Evolutionary conservation across 2,797 vertebrate species (phyloP).

Genomic region (Lithobates pipiens): DNA sequence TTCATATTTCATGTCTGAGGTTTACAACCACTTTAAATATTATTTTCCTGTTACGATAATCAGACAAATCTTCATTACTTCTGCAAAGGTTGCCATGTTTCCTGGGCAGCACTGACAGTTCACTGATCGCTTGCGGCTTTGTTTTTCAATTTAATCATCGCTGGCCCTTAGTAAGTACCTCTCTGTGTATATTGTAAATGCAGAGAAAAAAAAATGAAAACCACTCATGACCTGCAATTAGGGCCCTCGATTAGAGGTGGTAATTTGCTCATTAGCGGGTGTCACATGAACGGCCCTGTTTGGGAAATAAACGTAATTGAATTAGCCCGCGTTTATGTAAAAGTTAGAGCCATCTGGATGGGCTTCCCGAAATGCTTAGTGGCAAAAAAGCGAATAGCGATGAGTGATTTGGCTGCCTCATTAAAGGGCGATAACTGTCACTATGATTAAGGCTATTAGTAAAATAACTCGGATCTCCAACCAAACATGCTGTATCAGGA

Average conservation of each 20-base stretch:
- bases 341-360: conserved; percentile 54
- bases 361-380: conserved; percentile 5
- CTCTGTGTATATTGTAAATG: not conserved
- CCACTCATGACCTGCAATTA: conserved; percentile 31
- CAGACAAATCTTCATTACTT: no score
- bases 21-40: no score
- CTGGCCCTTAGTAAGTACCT: no score
- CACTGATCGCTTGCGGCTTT: no score
- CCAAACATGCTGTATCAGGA: not conserved
- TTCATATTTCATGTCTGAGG: no score
- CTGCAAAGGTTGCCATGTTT: no score
- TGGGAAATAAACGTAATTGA: conserved; percentile 49
- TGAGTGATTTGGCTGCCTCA: conserved; percentile 18
- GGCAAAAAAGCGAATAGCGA: conserved; percentile 8
- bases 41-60: no score
- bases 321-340: conserved; percentile 48
- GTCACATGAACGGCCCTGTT: conserved; percentile 35
- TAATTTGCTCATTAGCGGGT: conserved; percentile 33
- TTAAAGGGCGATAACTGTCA: conserved; percentile 4
- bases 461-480: not conserved
- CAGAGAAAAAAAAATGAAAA: no score
- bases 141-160: no score
- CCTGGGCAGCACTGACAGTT: no score
- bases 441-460: conserved; percentile 39
- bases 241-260: conserved; percentile 14